Evolutionary conservation across 2,797 vertebrate genomes (phyloP), one percentile per base, ranked within the genome.

Genomic region (Carcharodon carcharias): DNA sequence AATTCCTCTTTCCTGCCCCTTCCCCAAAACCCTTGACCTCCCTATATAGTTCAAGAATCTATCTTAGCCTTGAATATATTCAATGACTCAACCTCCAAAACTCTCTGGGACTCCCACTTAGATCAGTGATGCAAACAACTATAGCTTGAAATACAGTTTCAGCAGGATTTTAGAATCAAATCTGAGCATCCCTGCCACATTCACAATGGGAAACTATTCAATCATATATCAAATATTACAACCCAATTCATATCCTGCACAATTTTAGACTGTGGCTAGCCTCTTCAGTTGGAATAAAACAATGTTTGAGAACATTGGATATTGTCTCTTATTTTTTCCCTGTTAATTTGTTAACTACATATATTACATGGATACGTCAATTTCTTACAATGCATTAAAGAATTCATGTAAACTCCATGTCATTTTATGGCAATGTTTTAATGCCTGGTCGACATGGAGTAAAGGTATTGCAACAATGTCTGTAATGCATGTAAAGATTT

Each of bases 371-470:
- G 69, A 95, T 95, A 56, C 16, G 28, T 95, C 61, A 12, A 31
- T 71, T 95, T 95, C 94, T 95, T 77, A 77, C 94, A n/a, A 56
- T 77, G 94, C 45, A 95, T 95, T 95, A 95, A 73, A 31, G 7
- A 95, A 28, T 58, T 95, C 67, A 35, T 31, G 14, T 95, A 95
- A 73, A 73, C 69, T 35, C 94, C 89, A 63, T 77, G 21, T 77
- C 94, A 77, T 77, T 95, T 77, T 50, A 35, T 58, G 69, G 50
- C 31, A 56, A 95, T 35, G 54, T 77, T 92, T 95, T 77, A 56
- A 71, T 50, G 5, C 94, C 69, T 73, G 50, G 31, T 35, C 67
- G 18, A 58, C 67, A 95, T 95, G 50, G 45, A 73, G 94, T 71
- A 95, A 95, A 95, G 67, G 69, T 95, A 58, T 77, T 95, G 69